Evolutionary conservation across 2,888 invertebrate species (phyloP).

Genomic region (Caenorhabditis afra): DNA sequence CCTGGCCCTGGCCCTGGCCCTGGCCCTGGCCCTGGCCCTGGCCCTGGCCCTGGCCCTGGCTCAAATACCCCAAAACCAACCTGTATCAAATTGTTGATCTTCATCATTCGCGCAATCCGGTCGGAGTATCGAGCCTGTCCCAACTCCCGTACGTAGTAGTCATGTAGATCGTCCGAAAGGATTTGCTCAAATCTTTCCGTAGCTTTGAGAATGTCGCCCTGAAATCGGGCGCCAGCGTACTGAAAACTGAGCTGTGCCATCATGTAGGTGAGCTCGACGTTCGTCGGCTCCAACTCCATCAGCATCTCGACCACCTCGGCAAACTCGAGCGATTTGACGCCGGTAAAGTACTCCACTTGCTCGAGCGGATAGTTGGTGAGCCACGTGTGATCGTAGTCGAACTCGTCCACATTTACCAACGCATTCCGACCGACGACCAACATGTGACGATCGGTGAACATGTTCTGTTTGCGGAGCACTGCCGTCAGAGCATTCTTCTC

Average conservation of each 20-base stretch:
- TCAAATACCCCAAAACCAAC: too few relatives aligned
- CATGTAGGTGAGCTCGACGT: constrained; percentile 34
- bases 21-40: too few relatives aligned
- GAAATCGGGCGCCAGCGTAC: constrained; percentile 19
- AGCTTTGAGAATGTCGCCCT: constrained; percentile 18
- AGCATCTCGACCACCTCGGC: not conserved
- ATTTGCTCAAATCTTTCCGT: constrained; percentile 32
- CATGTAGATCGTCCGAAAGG: constrained; percentile 54
- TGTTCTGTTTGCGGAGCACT: constrained; percentile 13
- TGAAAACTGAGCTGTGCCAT: constrained; percentile 25
- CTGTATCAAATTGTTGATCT: constrained; percentile 61
- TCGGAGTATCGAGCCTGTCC: constrained; percentile 52
- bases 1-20: too few relatives aligned
- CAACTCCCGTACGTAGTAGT: constrained; percentile 52
- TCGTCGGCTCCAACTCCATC: constrained; percentile 11
- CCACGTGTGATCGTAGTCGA: constrained; percentile 36
- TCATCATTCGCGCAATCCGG: constrained; percentile 60
- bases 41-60: too few relatives aligned
- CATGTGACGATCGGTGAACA: constrained; percentile 20
- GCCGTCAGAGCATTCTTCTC: constrained; percentile 41
- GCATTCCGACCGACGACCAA: constrained; percentile 27
- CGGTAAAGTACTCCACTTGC: constrained; percentile 35
- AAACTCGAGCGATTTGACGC: constrained; percentile 8
- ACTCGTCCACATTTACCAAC: constrained; percentile 8
- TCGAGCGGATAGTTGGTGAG: constrained; percentile 20